phyloP scores from a whole-genome alignment of 2,797 vertebrate species.

The Hydrolagus colliei region DNA sequence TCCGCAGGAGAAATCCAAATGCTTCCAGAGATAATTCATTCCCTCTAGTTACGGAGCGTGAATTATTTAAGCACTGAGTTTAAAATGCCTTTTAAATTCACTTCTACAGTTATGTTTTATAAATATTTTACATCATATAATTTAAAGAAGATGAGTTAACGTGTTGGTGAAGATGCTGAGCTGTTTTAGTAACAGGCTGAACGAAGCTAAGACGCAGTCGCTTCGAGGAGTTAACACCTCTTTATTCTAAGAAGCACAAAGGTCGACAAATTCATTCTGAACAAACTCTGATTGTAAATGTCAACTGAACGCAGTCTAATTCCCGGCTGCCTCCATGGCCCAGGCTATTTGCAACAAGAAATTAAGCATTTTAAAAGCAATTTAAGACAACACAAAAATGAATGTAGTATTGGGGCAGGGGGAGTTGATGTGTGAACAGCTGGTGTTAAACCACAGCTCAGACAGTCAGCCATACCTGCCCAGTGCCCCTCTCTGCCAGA shows the following conservation, averaged over 20 bases:
- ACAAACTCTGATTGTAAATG: constrained; percentile 21
- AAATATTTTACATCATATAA: constrained; percentile 30
- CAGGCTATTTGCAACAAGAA: constrained; percentile 29
- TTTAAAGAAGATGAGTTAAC: constrained; percentile 20
- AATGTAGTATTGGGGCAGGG: constrained; percentile 54
- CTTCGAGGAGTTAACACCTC: constrained; percentile 28
- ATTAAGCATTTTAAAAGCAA: constrained; percentile 32
- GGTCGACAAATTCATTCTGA: constrained; percentile 26
- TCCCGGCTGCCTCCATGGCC: background rate
- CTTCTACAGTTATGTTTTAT: constrained; percentile 27
- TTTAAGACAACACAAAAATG: constrained; percentile 60
- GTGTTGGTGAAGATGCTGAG: constrained; percentile 19
- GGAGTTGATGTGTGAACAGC: constrained; percentile 16
- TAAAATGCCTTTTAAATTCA: constrained; percentile 30
- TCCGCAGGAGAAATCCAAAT: background rate
- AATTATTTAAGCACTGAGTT: constrained; percentile 18
- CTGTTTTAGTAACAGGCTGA: constrained; percentile 7
- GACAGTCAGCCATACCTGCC: no score
- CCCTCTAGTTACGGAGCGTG: constrained; percentile 20
- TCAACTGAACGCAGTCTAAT: constrained; percentile 28
- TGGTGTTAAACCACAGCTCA: no score
- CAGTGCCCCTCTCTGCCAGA: no score
- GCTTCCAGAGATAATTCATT: background rate
- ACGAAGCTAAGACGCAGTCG: constrained; percentile 4
- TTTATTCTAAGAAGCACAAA: constrained; percentile 8